phyloP scores from a whole-genome alignment of 1,140 invertebrate species.

The Micrasema longulum region DNA sequence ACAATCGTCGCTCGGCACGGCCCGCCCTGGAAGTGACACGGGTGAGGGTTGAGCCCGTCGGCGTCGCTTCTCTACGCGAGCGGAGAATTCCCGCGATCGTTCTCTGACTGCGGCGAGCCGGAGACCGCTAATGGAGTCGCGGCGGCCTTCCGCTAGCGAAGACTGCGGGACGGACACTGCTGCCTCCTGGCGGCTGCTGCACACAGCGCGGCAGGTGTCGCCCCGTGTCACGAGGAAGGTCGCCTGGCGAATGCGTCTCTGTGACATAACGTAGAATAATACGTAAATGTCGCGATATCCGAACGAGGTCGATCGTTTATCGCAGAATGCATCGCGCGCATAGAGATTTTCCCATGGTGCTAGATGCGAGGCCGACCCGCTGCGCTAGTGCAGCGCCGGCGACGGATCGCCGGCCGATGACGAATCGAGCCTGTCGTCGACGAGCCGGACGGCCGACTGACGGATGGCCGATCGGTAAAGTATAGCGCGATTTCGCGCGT shows the following conservation, averaged over 20 bases:
- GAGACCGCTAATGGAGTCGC: no score
- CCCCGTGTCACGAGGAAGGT: no score
- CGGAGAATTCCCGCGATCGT: no score
- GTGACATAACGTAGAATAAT: slow-evolving; percentile 8
- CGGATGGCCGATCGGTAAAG: slow-evolving; percentile 8
- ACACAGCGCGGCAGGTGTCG: no score
- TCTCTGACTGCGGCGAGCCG: no score
- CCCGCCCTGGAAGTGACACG: slow-evolving; percentile 10
- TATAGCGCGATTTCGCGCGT: slow-evolving; percentile 30
- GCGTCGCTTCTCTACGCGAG: slow-evolving; percentile 13
- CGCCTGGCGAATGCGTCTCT: no score
- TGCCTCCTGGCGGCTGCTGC: no score
- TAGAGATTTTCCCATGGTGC: slow-evolving; percentile 14
- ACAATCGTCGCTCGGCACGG: not conserved
- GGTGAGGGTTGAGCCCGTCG: slow-evolving; percentile 5
- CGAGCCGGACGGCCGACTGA: slow-evolving; percentile 5
- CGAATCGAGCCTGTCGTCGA: slow-evolving; percentile 10
- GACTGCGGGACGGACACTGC: not conserved
- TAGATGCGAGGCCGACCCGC: slow-evolving; percentile 14
- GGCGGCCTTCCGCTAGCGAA: slow-evolving; percentile 5
- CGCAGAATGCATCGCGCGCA: slow-evolving; percentile 25
- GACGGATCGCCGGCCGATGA: not conserved
- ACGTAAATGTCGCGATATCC: slow-evolving; percentile 4
- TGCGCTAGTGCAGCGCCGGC: not conserved
- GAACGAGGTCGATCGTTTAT: slow-evolving; percentile 4